Evolutionary conservation across 1,140 invertebrate genomes (phyloP), one percentile per base, ranked within the genome.

Genomic region (Diploscapter pachys): DNA sequence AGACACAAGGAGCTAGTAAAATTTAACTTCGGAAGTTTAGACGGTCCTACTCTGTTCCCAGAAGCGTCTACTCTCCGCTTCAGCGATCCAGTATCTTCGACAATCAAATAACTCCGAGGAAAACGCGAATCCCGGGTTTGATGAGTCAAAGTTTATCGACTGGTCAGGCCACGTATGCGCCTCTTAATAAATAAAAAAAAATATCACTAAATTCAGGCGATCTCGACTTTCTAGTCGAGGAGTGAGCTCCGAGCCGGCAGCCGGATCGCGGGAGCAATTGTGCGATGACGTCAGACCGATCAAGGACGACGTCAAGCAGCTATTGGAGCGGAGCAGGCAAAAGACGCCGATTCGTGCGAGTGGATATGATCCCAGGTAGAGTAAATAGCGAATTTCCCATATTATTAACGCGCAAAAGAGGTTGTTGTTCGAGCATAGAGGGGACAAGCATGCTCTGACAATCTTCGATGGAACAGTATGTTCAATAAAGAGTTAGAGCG

Each of bases 91-190:
- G 8, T 68, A 52, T 5, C 8, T 6, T 11, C 11, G 57, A 5
- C 66, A 68, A 31, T 31, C 31, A 31, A 31, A 31, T 31, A 48
- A 52, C 6, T 53, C 66, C 52, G 53, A 52, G 52, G 6, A 52
- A 9, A 52, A 68, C 52, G 11, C 66, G 66, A 31, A 68, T 68
- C 48, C 66, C 66, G 11, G 66, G 66, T 5, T 6, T 48, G 51
- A 68, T 68, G 66, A 68, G 66, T 53, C 66, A 68, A 48, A 68
- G 66, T 53, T 68, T 68, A n/a, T 68, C 31, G 31, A 31, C 66
- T 53, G 48, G 13, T 48, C 56, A 52, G n/a, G 8, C 5, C 66
- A 9, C 11, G 66, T 68, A 52, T 68, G 66, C 5, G 53, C 66
- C 51, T 50, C 56, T 65, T 65, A 9, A 9, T 9, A 13, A 65